Evolutionary conservation across 2,113 vertebrate genomes (phyloP).

Genomic region (Peucedramus taeniatus): DNA sequence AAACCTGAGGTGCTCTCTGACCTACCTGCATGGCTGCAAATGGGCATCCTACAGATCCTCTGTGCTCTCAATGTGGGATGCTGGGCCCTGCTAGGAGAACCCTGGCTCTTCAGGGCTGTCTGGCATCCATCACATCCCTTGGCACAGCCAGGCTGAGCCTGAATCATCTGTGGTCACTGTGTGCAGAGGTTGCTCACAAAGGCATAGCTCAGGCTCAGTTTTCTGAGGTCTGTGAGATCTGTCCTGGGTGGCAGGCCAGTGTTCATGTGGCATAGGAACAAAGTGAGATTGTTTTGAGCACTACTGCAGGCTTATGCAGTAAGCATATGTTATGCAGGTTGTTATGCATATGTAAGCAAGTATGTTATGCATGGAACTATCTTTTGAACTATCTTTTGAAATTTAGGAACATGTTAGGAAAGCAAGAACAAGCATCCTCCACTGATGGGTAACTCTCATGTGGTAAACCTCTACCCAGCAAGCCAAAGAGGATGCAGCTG

Average conservation of each 20-base stretch:
- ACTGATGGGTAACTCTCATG: rapidly evolving
- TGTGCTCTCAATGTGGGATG: background rate
- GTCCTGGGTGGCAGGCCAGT: background rate
- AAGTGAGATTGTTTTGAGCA: background rate
- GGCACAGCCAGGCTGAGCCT: background rate
- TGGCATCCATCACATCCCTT: background rate
- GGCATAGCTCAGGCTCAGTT: background rate
- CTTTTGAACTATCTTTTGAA: background rate
- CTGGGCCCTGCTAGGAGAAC: background rate
- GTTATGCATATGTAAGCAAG: too few species aligned
- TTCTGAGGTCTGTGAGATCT: background rate
- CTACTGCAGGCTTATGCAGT: background rate
- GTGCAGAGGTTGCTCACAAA: background rate
- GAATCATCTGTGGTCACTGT: rapidly evolving
- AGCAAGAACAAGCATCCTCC: background rate
- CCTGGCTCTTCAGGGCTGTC: background rate
- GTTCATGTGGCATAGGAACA: background rate
- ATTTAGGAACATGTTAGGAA: background rate
- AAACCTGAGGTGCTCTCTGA: rapidly evolving
- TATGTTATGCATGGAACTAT: background rate
- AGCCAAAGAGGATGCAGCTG: background rate
- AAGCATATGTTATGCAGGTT: too few species aligned
- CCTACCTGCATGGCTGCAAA: background rate
- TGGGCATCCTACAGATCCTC: background rate
- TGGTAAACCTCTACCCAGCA: background rate